Evolutionary conservation across 2,797 vertebrate genomes (phyloP).

Genomic region (Rhinogobio ventralis): DNA sequence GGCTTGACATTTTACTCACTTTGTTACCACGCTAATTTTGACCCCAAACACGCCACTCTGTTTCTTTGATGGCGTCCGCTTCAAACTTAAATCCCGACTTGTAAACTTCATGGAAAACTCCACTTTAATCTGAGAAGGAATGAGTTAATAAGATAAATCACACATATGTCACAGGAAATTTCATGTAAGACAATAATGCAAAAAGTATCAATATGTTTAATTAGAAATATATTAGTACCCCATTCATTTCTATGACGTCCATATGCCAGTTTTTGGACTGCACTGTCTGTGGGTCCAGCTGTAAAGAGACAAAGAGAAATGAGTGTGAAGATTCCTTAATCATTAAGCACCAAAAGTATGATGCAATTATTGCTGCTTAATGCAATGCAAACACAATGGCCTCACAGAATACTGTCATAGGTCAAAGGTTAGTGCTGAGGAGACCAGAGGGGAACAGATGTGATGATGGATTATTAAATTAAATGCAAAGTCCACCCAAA

Average conservation of each 20-base stretch:
- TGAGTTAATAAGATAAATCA: not conserved
- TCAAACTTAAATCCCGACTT: constrained; percentile 95
- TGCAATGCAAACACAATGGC: not conserved
- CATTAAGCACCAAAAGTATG: not conserved
- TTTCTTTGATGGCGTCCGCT: constrained; percentile 96
- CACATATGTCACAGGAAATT: constrained; percentile 6
- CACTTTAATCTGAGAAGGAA: constrained; percentile 89
- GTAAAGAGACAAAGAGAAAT: constrained; percentile 66
- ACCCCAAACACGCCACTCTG: constrained; percentile 98
- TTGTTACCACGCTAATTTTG: constrained; percentile 97
- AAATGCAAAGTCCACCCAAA: not conserved
- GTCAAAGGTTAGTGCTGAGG: not conserved
- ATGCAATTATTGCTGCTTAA: not conserved
- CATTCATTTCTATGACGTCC: constrained; percentile 98
- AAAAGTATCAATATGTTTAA: not conserved
- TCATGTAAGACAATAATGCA: not conserved
- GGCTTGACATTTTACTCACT: constrained; percentile 77
- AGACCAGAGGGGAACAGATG: not conserved
- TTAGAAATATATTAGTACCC: constrained; percentile 79
- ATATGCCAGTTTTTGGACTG: constrained; percentile 99
- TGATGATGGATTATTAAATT: not conserved
- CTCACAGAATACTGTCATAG: not conserved
- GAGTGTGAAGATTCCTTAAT: not conserved
- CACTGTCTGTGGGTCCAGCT: constrained; percentile 95
- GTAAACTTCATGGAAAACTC: constrained; percentile 99